Evolutionary conservation across 2,888 invertebrate species (phyloP), one percentile per base, ranked within the genome.

Genomic region (Harpagoxenus sublaevis): DNA sequence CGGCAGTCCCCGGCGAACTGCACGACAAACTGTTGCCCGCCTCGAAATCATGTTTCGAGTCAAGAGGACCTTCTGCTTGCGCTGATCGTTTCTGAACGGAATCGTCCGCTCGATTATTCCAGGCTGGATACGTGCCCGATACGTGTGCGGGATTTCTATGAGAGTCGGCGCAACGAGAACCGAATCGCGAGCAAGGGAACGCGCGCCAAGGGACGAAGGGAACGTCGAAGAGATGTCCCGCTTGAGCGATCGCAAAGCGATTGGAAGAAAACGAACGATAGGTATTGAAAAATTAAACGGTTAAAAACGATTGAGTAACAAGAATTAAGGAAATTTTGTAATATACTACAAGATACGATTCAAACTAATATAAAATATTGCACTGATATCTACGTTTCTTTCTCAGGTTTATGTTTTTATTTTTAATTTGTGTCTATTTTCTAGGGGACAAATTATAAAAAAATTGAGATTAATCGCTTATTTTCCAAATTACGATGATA

Each of bases 31-130:
- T 92, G 92, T 91, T 91, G 91, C 86, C 87, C 77, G 84, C 23
- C 71, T 79, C 73, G 86, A 89, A 89, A 92, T 92, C 88, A 86
- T 89, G 89, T 89, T 88, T 86, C 90, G 89, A 84, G 84, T 70
- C 84, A 60, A 73, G 83, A 75, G 78, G 70, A 79, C 86, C 87
- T 84, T 88, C 85, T 87, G 84, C 88, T 83, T 86, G 84, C 84
- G 84, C 83, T 79, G 87, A 92, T 88, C 87, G 77, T 57, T 70
- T 66, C 82, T 63, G 83, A 88, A 88, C 87, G 83, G 87, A 89
- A 91, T 91, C 89, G 90, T 84, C 89, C 89, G 92, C 88, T 89
- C 91, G 92, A 92, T 92, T 92, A 92, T 92, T 92, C 92, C 89
- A n/a, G 83, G 86, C 68, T 90, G 92, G 88, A 92, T 92, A 91